Evolutionary conservation across 1,140 invertebrate species (phyloP), one percentile per base, ranked within the genome.

Genomic region (Drosophila mayri): DNA sequence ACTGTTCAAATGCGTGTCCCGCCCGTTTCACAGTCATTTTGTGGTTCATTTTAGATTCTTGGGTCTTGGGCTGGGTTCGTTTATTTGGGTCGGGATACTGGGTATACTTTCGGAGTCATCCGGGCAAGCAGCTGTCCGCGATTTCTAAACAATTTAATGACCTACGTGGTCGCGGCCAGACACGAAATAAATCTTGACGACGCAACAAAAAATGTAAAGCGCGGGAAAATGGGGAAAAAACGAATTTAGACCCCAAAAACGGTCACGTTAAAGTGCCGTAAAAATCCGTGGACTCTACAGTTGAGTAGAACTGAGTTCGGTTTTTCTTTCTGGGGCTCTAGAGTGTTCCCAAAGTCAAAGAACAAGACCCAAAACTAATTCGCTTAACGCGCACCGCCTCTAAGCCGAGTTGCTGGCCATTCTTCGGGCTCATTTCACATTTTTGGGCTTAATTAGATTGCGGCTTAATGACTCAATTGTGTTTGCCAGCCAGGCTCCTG

Each of bases 91-190:
- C 54, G 64, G 72, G 54, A 54, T 77, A 61, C 54, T 38, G 28
- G 22, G 22, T 46, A 55, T 74, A 74, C 49, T 74, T 54, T 73
- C 50, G 28, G 61, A 41, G 38, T 43, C 62, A 63, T 50, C 47
- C 38, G 41, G 54, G 47, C 32, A 35, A 44, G 43, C 76, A 49
- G 65, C 63, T 78, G 68, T 68, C 80, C 76, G 84, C 85, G 84
- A 87, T 87, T 87, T 88, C 84, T 84, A 84, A 90, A 75, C 84
- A 84, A 80, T 87, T 90, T 87, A 87, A 87, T 87, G 84, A 87
- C 84, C 85, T 87, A 87, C 84, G 84, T 87, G 85, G 85, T 87
- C 76, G 64, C 79, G 60, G 72, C 47, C 84, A 88, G 85, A 78
- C 84, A 90, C 72, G 72, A 87, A 84, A 87, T 87, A 87, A 87